These are phyloP conservation scores for Serranus cabrilla DNA, from an alignment of 2,797 vertebrate genomes.

Conservation along the genomic window DNA sequence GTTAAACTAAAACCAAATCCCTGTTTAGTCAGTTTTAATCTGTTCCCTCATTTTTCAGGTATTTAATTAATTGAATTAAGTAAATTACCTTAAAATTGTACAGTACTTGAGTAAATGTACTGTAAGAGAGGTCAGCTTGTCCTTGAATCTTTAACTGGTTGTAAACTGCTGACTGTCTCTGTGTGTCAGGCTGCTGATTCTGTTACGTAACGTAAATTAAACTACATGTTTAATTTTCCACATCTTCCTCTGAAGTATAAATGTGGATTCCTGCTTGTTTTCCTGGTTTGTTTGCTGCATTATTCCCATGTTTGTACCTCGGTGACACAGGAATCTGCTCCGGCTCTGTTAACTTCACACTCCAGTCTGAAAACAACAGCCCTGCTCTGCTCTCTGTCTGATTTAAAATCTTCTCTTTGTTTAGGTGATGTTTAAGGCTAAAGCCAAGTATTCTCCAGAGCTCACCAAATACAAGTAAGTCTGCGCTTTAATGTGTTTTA, in stretches of 20 bases:
- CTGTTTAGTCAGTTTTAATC: background rate
- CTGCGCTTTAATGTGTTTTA: background rate
- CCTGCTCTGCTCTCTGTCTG: background rate
- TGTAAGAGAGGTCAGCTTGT: background rate
- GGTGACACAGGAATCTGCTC: slow-evolving; percentile 45
- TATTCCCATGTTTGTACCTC: background rate
- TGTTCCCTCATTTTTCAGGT: background rate
- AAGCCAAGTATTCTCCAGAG: slow-evolving; percentile 94
- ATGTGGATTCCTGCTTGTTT: background rate
- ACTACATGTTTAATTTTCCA: too few relatives aligned
- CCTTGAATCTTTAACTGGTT: background rate
- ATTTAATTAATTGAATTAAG: background rate
- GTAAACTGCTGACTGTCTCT: background rate
- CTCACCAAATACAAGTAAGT: slow-evolving; percentile 98
- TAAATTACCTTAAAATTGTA: too few relatives aligned
- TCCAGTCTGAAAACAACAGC: slow-evolving; percentile 18
- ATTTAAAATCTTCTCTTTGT: background rate
- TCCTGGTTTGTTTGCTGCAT: background rate
- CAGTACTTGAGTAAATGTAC: background rate
- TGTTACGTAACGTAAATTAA: too few relatives aligned
- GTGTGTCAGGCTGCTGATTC: too few relatives aligned
- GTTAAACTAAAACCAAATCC: too few relatives aligned
- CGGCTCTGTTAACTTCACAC: slow-evolving; percentile 49
- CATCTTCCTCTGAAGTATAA: background rate
- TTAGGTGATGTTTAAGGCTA: slow-evolving; percentile 96